Conservation (phyloP, 2,113 vertebrate genomes). For the Malurus melanocephalus region DNA sequence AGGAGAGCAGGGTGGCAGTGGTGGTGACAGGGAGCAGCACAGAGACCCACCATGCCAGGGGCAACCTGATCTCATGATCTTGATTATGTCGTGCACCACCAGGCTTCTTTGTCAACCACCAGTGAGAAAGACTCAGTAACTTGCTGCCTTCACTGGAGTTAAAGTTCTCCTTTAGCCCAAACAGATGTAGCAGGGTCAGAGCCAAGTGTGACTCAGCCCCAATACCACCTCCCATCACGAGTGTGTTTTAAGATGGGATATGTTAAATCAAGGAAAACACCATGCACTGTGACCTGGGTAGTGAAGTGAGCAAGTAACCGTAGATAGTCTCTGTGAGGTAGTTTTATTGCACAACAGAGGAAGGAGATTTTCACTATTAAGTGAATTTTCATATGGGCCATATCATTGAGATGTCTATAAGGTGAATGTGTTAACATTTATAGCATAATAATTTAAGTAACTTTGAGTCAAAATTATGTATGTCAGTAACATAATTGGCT, state of each 20-base stretch:
- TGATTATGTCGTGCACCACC: accelerated
- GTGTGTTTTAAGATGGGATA: background rate
- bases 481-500: background rate
- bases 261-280: background rate
- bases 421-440: background rate
- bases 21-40: background rate
- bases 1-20: background rate
- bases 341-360: background rate
- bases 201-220: background rate
- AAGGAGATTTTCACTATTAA: background rate
- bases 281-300: background rate
- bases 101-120: background rate
- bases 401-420: background rate
- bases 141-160: background rate
- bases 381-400: background rate
- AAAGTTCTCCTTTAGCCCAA: background rate
- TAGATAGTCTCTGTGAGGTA: background rate
- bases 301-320: background rate
- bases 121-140: background rate
- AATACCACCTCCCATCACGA: background rate
- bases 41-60: background rate
- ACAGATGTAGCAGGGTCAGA: background rate
- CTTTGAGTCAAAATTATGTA: background rate
- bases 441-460: background rate
- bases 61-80: background rate